Percentiles rank a stretch among this genome's conserved stretches.
Conservation (phyloP, 2,797 vertebrate genomes). For the Oreochromis grahami region DNA sequence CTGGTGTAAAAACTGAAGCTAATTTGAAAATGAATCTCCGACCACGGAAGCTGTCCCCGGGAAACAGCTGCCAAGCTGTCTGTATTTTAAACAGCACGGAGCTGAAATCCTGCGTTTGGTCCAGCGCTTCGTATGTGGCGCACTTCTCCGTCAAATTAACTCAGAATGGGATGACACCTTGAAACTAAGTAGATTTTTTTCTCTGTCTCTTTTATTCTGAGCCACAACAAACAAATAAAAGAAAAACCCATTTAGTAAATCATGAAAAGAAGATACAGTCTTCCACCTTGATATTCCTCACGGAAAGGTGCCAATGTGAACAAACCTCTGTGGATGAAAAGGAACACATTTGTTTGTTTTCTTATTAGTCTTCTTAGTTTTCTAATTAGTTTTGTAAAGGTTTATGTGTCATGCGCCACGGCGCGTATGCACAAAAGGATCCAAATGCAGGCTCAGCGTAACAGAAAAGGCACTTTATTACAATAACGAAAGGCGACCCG, state of each 20-base stretch:
- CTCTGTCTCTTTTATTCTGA: neutral
- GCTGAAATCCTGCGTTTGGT: neutral
- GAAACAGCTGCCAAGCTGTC: neutral
- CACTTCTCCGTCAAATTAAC: neutral
- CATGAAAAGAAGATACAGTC: neutral
- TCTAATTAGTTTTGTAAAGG: neutral
- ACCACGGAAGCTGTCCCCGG: neutral
- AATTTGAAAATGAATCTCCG: neutral
- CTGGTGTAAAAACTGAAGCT: neutral
- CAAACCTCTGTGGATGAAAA: neutral
- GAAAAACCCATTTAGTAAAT: neutral
- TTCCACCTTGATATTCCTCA: neutral
- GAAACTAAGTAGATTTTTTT: neutral
- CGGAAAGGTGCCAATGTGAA: neutral
- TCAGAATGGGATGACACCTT: neutral
- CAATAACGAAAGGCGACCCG: too few species aligned
- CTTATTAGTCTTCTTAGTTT: neutral
- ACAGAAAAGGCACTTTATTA: too few species aligned
- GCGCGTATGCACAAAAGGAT: too few species aligned
- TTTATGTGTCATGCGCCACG: too few species aligned
- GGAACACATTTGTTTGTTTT: neutral
- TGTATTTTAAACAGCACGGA: neutral
- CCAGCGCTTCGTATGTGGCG: neutral
- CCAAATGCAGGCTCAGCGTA: too few species aligned
- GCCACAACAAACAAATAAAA: neutral